Conservation (phyloP, 2,113 vertebrate genomes). For the Strix aluco region DNA sequence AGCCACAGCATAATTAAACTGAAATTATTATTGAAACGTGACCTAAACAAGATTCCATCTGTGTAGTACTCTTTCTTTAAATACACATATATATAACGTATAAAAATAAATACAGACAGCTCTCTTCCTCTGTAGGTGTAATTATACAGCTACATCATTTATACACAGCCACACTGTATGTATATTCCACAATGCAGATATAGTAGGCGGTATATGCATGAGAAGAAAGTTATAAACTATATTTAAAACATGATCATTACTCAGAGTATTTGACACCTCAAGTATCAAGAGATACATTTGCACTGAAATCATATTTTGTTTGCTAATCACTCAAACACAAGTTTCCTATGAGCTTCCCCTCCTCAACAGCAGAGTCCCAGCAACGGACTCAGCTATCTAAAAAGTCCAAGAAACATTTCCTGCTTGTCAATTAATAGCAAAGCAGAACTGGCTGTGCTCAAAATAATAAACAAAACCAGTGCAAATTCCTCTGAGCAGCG, state of each 20-base stretch:
- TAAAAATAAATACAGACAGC: conserved; percentile 21
- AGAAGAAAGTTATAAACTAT: conserved; percentile 29
- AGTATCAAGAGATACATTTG: not conserved
- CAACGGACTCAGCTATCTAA: not conserved
- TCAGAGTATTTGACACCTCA: conserved; percentile 25
- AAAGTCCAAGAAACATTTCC: not conserved
- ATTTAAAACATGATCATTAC: conserved; percentile 40
- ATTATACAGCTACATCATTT: conserved; percentile 47
- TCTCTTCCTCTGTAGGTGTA: conserved; percentile 42
- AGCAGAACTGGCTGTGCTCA: not conserved
- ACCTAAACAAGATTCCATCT: conserved; percentile 6
- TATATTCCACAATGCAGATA: not conserved
- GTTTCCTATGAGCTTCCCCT: not conserved
- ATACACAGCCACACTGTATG: not conserved
- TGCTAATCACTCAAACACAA: not conserved
- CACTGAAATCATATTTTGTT: not conserved
- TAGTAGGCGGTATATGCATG: not conserved
- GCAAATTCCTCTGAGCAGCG: not conserved
- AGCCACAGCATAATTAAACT: not conserved
- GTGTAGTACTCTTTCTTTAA: not conserved
- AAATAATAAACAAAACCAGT: conserved; percentile 26
- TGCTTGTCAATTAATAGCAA: conserved; percentile 8
- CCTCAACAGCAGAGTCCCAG: not conserved
- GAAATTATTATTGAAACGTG: conserved; percentile 21
- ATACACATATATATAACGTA: not conserved